Evolutionary conservation across 2,888 invertebrate genomes (phyloP).

Genomic region (Pseudolycoriella hygida): DNA sequence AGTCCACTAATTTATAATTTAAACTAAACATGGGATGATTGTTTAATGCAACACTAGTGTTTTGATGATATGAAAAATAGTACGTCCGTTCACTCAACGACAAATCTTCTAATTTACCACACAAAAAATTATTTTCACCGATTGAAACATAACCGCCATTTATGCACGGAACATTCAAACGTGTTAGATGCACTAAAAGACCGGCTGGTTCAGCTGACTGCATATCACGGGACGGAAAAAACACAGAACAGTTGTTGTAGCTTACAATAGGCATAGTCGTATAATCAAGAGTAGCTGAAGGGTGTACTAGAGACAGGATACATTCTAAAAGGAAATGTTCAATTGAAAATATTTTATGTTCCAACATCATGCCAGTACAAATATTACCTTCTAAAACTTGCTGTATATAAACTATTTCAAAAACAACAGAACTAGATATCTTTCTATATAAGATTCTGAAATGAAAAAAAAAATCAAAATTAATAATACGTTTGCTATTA

Average conservation of each 20-base stretch:
- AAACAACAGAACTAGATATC: conserved; percentile 4
- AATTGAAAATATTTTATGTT: too few relatives aligned
- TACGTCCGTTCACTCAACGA: conserved; percentile 37
- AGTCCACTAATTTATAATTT: conserved; percentile 47
- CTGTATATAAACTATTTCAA: conserved; percentile 5
- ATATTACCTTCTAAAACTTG: conserved; percentile 6
- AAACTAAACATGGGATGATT: conserved; percentile 49
- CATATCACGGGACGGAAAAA: conserved; percentile 17
- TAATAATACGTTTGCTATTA: too few relatives aligned
- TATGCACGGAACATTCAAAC: conserved; percentile 51
- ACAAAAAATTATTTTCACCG: conserved; percentile 27
- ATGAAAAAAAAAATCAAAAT: conserved; percentile 1
- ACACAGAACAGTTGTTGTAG: conserved; percentile 17
- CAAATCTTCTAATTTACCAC: conserved; percentile 55
- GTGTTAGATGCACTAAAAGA: conserved; percentile 43
- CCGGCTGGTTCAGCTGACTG: conserved; percentile 26
- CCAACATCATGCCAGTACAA: too few relatives aligned
- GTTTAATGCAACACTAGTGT: conserved; percentile 36
- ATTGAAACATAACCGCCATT: conserved; percentile 39
- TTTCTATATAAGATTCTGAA: conserved; percentile 8
- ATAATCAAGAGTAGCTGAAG: conserved; percentile 19
- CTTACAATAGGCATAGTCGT: conserved; percentile 16
- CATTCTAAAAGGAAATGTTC: conserved; percentile 17
- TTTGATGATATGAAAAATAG: conserved; percentile 35
- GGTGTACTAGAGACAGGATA: conserved; percentile 18